Percentiles rank a stretch among this genome's conserved stretches.
Evolutionary conservation across 2,888 invertebrate species (phyloP).

Genomic region (Nephrocerus scutellatus): DNA sequence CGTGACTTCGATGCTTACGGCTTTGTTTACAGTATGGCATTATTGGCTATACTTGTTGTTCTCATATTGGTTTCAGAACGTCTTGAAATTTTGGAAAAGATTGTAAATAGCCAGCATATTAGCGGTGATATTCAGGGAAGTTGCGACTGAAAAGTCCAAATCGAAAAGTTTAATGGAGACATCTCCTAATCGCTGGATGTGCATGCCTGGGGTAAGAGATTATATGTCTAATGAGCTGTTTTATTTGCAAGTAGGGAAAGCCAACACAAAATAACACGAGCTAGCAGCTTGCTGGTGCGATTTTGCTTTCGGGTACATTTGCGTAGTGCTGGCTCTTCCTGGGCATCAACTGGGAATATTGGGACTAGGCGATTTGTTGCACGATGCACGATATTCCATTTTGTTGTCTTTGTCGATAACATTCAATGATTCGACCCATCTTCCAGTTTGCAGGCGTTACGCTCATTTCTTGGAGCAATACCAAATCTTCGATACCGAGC

Average conservation of each 20-base stretch:
- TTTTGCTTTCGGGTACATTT: constrained; percentile 1
- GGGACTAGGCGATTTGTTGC: too few species aligned
- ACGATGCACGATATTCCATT: not conserved
- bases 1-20: too few species aligned
- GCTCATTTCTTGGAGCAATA: too few species aligned
- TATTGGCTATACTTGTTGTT: constrained; percentile 3
- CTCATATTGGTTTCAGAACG: not conserved
- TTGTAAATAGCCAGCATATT: not conserved
- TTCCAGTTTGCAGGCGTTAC: too few species aligned
- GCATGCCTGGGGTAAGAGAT: constrained; percentile 6
- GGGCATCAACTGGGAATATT: constrained; percentile 1
- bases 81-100: not conserved
- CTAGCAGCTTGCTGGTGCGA: too few species aligned
- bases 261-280: too few species aligned
- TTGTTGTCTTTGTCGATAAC: constrained; percentile 1
- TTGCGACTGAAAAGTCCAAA: constrained; percentile 3
- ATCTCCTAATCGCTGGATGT: too few species aligned
- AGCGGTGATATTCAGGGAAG: constrained; percentile 2
- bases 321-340: not conserved
- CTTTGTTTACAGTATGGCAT: too few species aligned
- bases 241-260: not conserved
- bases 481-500: too few species aligned
- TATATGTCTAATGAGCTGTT: not conserved
- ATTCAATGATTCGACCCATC: constrained; percentile 2
- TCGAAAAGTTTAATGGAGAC: constrained; percentile 5